These are phyloP conservation scores for Exaiptasia diaphana DNA, from an alignment of 64 coral and sea anemone genomes.

Conservation along the genomic window DNA sequence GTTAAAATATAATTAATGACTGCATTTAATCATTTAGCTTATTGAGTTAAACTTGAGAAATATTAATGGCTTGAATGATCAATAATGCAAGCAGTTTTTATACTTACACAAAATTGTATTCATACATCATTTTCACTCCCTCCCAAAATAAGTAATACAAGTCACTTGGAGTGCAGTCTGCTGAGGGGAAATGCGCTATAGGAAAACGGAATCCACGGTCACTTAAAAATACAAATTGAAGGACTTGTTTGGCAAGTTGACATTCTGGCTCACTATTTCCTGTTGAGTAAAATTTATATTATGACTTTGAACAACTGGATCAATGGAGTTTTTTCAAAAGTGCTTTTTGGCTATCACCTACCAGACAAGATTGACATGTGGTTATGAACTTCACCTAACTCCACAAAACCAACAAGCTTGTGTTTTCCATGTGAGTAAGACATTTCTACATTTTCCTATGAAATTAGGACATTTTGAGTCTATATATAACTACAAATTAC, in stretches of 20 bases:
- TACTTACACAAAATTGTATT: slow-evolving; percentile 27
- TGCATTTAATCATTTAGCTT: no score
- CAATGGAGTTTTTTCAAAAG: no score
- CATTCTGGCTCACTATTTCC: background rate
- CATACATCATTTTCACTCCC: slow-evolving; percentile 18
- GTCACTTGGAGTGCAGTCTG: slow-evolving; percentile 4
- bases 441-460: slow-evolving; percentile 12
- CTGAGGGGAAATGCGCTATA: slow-evolving; percentile 15
- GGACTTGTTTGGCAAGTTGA: slow-evolving; percentile 8
- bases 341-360: no score
- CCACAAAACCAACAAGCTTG: slow-evolving; percentile 11
- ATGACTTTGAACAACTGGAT: no score
- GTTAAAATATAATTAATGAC: no score
- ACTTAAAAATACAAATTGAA: slow-evolving; percentile 52
- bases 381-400: background rate
- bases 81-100: no score
- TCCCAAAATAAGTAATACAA: slow-evolving; percentile 34
- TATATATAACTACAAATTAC: background rate
- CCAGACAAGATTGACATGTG: background rate
- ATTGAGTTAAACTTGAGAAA: no score
- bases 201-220: slow-evolving; percentile 46
- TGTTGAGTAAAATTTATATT: no score
- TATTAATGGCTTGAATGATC: no score
- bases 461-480: background rate
- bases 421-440: background rate